A percentile compares a stretch with the other conserved stretches of the same genome.
phyloP scores from a whole-genome alignment of 2,888 invertebrate species.

The Platycheirus rosarum region DNA sequence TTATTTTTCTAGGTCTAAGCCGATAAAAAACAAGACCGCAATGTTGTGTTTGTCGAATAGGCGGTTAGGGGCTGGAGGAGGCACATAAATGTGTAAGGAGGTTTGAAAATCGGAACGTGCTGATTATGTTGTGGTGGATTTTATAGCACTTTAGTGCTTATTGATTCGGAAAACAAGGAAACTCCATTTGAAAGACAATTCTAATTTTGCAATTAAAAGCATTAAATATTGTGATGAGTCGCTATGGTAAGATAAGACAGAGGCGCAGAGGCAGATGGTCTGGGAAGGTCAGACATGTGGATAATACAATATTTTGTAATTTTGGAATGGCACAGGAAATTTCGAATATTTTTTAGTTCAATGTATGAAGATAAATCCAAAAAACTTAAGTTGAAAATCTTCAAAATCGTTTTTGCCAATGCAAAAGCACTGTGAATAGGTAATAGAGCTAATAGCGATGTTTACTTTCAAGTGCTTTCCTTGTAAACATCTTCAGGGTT shows the following conservation, averaged over 20 bases:
- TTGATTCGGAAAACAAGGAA: conserved; percentile 45
- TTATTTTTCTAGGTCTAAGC: conserved; percentile 59
- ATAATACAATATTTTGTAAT: too few species aligned
- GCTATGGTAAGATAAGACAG: conserved; percentile 21
- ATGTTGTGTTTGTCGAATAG: conserved; percentile 44
- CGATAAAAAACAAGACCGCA: conserved; percentile 66
- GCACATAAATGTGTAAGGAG: conserved; percentile 18
- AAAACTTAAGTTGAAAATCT: too few species aligned
- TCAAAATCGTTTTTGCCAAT: too few species aligned
- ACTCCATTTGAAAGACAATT: conserved; percentile 39
- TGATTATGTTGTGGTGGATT: conserved; percentile 52
- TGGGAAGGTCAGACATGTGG: too few species aligned
- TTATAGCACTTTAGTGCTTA: conserved; percentile 15
- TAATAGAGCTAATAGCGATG: too few species aligned
- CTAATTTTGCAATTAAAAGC: conserved; percentile 1
- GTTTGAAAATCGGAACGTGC: conserved; percentile 53
- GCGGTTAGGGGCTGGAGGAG: background rate
- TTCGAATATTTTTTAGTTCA: too few species aligned
- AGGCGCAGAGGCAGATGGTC: background rate
- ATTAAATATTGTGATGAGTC: conserved; percentile 30
- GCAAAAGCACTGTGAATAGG: too few species aligned
- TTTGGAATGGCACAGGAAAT: too few species aligned
- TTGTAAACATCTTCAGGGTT: too few species aligned
- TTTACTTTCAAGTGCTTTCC: too few species aligned
- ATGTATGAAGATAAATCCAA: too few species aligned